Base-by-base conservation (phyloP, 2,888 invertebrate genomes). In the Apantesis nais region DNA sequence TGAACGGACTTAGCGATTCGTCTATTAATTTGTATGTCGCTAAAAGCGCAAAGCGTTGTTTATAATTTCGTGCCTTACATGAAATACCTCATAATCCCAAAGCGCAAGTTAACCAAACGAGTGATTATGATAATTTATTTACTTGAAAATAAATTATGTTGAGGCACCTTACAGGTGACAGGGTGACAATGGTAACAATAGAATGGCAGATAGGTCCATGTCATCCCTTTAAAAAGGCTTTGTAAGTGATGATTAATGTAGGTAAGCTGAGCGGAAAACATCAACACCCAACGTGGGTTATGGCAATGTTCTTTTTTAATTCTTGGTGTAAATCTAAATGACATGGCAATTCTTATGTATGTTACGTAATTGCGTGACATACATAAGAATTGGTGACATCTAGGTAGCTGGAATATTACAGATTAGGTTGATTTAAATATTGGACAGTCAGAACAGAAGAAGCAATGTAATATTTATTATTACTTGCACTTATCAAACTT, bases 191-290 rank as follows among this genome's bases (percentile, higher is more conserved):
- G 76, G 73, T 64, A 67, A 83, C 83, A 83, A 83, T 82, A 73
- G 80, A 70, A 76, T 76, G 75, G 72, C 78, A 81, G 83, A 82
- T 84, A 82, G 77, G 74, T 78, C 75, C 76, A 74, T 80, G 84
- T 84, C 85, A 82, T 81, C 83, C 85, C 83, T 84, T 85, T 85
- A 85, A 82, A 80, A 82, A 80, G 80, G 78, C 78, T 80, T 81
- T 83, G 81, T 80, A 75, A 75, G 74, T 76, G 69, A 79, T 85
- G 85, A 85, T 85, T 85, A 84, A 85, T 85, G 85, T 78, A 68
- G 63, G 74, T 67, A 72, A 75, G 76, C 73, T 74, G 77, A 75
- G 75, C 75, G 72, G 76, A 77, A 75, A 74, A 75, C 74, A 75
- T 81, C 66, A 75, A 79, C 81, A 70, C 81, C 76, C 75, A 81